A percentile compares a stretch with the other conserved stretches of the same genome.
Conservation (phyloP, 2,797 vertebrate genomes). For the Agapornis canus region DNA sequence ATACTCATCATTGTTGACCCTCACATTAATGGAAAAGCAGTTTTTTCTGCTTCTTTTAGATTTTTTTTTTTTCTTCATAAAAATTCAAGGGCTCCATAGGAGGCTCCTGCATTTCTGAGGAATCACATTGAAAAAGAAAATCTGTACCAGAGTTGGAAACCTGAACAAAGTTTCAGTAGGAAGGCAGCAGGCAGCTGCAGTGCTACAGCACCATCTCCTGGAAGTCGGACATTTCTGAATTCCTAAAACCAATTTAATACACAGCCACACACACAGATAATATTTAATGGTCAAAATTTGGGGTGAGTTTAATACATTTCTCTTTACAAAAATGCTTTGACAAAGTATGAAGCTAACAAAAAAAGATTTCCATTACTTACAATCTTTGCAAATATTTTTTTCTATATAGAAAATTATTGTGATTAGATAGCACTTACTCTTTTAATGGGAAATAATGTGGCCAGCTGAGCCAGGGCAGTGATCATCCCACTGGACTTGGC, state of each 20-base stretch:
- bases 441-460: background rate
- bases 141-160: background rate
- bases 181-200: background rate
- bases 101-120: background rate
- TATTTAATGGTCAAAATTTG: background rate
- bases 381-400: background rate
- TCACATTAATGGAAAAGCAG: background rate
- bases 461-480: background rate
- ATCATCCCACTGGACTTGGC: background rate
- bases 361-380: fast-evolving
- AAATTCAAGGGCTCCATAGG: background rate
- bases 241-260: background rate
- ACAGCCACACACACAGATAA: background rate
- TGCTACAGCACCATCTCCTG: slow-evolving; percentile 68
- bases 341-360: background rate
- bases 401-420: fast-evolving
- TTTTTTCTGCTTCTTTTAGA: background rate
- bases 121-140: background rate
- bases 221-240: background rate
- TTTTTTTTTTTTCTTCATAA: background rate
- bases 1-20: background rate
- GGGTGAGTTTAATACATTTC: background rate
- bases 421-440: background rate
- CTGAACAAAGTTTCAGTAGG: background rate
- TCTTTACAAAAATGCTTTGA: background rate